Evolutionary conservation across 2,888 invertebrate species (phyloP), one percentile per base, ranked within the genome.

Genomic region (Mythimna pallens): DNA sequence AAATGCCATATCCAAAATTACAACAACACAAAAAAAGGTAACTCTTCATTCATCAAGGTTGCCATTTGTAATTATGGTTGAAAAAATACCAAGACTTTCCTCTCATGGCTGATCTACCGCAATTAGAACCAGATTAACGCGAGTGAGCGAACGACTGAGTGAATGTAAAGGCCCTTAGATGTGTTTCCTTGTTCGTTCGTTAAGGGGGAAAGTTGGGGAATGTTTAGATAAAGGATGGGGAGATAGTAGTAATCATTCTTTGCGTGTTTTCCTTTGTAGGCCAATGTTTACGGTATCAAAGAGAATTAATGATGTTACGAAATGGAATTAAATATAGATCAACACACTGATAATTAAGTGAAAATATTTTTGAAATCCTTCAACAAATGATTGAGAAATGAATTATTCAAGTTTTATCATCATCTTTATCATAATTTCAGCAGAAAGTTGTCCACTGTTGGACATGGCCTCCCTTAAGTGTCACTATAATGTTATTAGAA

Each of bases 51-150:
- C 43, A 65, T 64, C 71, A 84, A 87, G 88, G 88, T 79, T 64
- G 86, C 87, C 87, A 88, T 86, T 76, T 62, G 88, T 90, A 90
- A 90, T 90, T 89, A 89, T 83, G 82, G 82, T 73, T 78, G 83
- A 86, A 89, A 89, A 87, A 85, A 77, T 36, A 82, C 43, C 36
- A 25, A 69, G 67, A 76, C 79, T 80, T 82, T 79, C 73, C 77
- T 68, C 54, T 70, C 73, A 43, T 43, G 52, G 71, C 68, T 58
- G 68, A 70, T 86, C 72, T 73, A 50, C 76, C 69, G 61, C 84
- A 84, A 86, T 84, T 84, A 84, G 84, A 84, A 64, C 70, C 50
- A 76, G 70, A 86, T 84, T 84, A 83, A 72, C 73, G 55, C 57
- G 66, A 52, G 40, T 78, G 71, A 71, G 50, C 34, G 78, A 59